These are phyloP conservation scores for Platypus cylindrus DNA, from an alignment of 2,888 invertebrate species.

Conservation along the genomic window DNA sequence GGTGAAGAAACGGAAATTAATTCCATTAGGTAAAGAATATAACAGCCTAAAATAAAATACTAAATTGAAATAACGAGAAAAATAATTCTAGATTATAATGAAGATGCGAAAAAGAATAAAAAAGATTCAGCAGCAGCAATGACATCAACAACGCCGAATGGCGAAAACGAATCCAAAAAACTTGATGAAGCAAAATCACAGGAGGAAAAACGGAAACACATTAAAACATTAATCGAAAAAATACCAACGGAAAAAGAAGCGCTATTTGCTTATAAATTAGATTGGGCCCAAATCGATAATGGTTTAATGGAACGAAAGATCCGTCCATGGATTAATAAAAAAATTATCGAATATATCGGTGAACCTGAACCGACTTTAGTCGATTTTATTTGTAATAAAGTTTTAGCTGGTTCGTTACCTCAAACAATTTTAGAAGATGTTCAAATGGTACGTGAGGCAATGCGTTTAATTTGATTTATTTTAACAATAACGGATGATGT, in stretches of 20 bases:
- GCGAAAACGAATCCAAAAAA: constrained; percentile 36
- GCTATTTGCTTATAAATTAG: constrained; percentile 87
- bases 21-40: constrained; percentile 50
- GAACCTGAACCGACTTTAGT: constrained; percentile 97
- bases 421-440: constrained; percentile 95
- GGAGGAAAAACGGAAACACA: constrained; percentile 92
- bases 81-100: constrained; percentile 43
- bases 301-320: constrained; percentile 89
- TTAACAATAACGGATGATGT: too few species aligned
- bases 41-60: constrained; percentile 2
- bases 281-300: constrained; percentile 69
- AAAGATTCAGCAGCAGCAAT: too few species aligned
- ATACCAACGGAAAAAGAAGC: constrained; percentile 97
- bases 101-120: constrained; percentile 36
- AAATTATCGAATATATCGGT: constrained; percentile 98
- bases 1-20: constrained; percentile 63
- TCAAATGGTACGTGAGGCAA: constrained; percentile 79
- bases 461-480: too few species aligned
- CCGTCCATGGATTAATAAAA: constrained; percentile 99
- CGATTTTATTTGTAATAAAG: constrained; percentile 99
- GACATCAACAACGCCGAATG: too few species aligned
- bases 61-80: not conserved
- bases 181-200: constrained; percentile 55
- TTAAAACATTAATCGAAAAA: constrained; percentile 94
- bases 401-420: constrained; percentile 84